A percentile compares a stretch with the other conserved stretches of the same genome.
Evolutionary conservation across 2,888 invertebrate genomes (phyloP).

Genomic region (Luperina testacea): DNA sequence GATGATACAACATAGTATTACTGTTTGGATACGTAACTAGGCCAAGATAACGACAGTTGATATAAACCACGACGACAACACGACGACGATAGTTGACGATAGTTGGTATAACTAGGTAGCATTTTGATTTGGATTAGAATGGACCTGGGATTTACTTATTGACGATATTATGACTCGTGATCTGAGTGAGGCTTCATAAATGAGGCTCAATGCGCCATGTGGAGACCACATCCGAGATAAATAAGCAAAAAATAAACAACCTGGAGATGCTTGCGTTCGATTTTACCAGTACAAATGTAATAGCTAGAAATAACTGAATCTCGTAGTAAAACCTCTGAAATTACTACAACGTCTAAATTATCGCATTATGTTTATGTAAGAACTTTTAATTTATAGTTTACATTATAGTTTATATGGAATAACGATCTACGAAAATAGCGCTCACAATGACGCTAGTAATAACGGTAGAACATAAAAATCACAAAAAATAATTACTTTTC

Average conservation of each 20-base stretch:
- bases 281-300: neutral
- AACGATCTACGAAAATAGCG: conserved; percentile 26
- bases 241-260: conserved; percentile 13
- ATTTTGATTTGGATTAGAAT: conserved; percentile 7
- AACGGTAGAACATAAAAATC: conserved; percentile 9
- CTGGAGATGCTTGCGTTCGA: neutral
- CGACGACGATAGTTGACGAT: too few species aligned
- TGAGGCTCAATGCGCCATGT: neutral
- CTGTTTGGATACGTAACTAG: conserved; percentile 6
- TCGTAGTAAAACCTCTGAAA: neutral
- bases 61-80: too few species aligned
- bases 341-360: neutral
- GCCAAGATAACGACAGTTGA: neutral
- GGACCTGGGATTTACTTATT: neutral
- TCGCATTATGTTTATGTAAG: neutral
- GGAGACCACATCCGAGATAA: neutral
- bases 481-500: neutral
- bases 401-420: neutral
- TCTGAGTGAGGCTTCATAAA: neutral
- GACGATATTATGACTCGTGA: neutral
- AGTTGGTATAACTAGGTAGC: neutral
- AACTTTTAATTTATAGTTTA: neutral
- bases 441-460: conserved; percentile 24
- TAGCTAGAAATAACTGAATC: neutral
- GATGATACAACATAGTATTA: neutral